Conservation (phyloP, 2,888 invertebrate species). For the Rhyacophila evoluta region DNA sequence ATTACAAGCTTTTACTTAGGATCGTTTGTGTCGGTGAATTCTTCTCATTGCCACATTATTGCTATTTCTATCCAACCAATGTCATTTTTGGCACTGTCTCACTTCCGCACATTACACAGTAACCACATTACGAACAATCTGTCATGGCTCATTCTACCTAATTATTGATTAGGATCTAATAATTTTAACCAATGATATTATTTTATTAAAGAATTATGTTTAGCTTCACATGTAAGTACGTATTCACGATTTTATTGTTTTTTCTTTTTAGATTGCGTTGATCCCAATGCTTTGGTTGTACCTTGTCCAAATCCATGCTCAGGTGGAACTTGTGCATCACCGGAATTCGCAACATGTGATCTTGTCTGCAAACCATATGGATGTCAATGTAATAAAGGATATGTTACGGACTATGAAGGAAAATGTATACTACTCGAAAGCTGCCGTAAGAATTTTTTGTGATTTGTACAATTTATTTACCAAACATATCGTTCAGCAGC, state of each 20-base stretch:
- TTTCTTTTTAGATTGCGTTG: background rate
- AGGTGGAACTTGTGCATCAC: constrained; percentile 35
- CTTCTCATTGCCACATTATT: too few species aligned
- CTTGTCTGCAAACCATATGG: background rate
- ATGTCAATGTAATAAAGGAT: constrained; percentile 11
- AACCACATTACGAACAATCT: too few species aligned
- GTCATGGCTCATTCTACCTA: too few species aligned
- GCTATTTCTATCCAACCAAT: too few species aligned
- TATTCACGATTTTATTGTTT: background rate
- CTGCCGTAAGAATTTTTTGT: constrained; percentile 36
- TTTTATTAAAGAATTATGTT: too few species aligned
- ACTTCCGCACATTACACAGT: too few species aligned
- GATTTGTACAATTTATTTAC: background rate
- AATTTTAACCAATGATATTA: too few species aligned
- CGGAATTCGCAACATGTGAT: constrained; percentile 14
- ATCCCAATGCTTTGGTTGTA: constrained; percentile 29
- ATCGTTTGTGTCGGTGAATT: too few species aligned
- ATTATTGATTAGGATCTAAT: too few species aligned
- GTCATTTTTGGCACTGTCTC: too few species aligned
- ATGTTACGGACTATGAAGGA: constrained; percentile 29
- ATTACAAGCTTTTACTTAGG: too few species aligned
- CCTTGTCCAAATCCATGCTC: constrained; percentile 32
- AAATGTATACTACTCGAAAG: constrained; percentile 27
- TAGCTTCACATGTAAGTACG: background rate
- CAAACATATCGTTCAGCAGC: background rate